These are phyloP conservation scores for Colletes gigas DNA, from an alignment of 1,140 invertebrate species.

Conservation along the genomic window DNA sequence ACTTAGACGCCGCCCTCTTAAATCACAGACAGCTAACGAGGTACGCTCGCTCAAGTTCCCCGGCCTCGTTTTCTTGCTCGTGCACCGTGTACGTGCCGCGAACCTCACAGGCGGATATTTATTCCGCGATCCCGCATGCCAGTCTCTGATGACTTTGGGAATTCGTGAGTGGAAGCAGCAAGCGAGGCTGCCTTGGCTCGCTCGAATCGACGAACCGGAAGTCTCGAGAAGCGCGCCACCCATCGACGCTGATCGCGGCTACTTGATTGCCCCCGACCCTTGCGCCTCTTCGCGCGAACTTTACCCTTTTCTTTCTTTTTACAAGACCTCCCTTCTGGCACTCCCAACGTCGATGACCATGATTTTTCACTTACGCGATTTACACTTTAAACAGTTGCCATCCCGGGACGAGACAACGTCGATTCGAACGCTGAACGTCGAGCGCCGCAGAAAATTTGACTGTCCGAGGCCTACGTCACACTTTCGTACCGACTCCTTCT, in stretches of 20 bases:
- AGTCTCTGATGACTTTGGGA: conserved; percentile 59
- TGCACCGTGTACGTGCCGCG: conserved; percentile 57
- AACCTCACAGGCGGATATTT: conserved; percentile 62
- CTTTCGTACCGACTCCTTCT: background rate
- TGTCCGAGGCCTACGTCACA: background rate
- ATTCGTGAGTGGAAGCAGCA: conserved; percentile 62
- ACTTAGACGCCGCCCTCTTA: conserved; percentile 57
- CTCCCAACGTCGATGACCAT: background rate
- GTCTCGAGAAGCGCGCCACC: conserved; percentile 30
- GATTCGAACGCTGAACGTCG: no score
- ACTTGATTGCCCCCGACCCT: conserved; percentile 38
- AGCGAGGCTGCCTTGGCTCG: conserved; percentile 32
- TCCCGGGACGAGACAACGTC: no score
- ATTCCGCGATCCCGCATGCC: conserved; percentile 59
- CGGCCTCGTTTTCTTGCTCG: conserved; percentile 47
- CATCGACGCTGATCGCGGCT: conserved; percentile 45
- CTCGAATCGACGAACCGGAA: conserved; percentile 52
- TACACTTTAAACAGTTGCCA: no score
- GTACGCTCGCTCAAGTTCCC: conserved; percentile 56
- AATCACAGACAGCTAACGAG: conserved; percentile 61
- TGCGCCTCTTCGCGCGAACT: conserved; percentile 5
- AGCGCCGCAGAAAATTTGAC: no score
- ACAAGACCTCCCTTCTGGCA: no score
- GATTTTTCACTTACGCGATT: no score
- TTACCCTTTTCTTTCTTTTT: background rate